Conservation (phyloP, 1,140 invertebrate species). For the Mamestra configurata region DNA sequence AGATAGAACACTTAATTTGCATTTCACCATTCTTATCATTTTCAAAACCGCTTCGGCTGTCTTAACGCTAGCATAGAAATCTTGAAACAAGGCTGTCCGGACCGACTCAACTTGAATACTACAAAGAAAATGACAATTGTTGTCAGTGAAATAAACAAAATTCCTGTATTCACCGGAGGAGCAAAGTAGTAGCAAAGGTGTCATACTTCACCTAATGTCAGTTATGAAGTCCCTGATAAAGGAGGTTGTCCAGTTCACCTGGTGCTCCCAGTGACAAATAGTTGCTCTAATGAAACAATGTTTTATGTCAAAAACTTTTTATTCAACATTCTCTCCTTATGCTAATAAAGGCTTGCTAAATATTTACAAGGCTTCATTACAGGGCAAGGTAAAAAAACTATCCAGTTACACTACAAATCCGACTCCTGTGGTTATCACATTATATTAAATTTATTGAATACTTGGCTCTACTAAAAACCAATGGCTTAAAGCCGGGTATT, state of each 20-base stretch:
- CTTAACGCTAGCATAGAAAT: too few species aligned
- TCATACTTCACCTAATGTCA: too few species aligned
- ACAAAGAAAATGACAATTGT: too few species aligned
- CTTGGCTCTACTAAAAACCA: slow-evolving; percentile 73
- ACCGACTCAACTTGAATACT: too few species aligned
- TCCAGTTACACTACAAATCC: slow-evolving; percentile 75
- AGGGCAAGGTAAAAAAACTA: slow-evolving; percentile 86
- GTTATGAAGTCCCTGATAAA: too few species aligned
- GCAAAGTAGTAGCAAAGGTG: too few species aligned
- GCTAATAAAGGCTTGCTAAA: slow-evolving; percentile 85
- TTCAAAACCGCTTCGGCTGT: too few species aligned
- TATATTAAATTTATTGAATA: slow-evolving; percentile 73
- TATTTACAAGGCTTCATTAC: slow-evolving; percentile 87
- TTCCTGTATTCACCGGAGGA: too few species aligned
- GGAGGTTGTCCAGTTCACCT: not conserved
- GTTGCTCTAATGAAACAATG: slow-evolving; percentile 68
- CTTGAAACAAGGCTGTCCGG: too few species aligned
- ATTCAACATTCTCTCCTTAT: slow-evolving; percentile 86
- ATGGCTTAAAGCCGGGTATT: slow-evolving; percentile 55
- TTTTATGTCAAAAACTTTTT: slow-evolving; percentile 82
- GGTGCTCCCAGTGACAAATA: not conserved
- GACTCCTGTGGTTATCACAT: slow-evolving; percentile 75
- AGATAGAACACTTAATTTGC: too few species aligned
- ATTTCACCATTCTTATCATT: too few species aligned
- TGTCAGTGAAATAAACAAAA: too few species aligned